Percentiles rank a stretch among this genome's conserved stretches.
phyloP scores from a whole-genome alignment of 1,140 invertebrate species.

The Bombus terrestris region DNA sequence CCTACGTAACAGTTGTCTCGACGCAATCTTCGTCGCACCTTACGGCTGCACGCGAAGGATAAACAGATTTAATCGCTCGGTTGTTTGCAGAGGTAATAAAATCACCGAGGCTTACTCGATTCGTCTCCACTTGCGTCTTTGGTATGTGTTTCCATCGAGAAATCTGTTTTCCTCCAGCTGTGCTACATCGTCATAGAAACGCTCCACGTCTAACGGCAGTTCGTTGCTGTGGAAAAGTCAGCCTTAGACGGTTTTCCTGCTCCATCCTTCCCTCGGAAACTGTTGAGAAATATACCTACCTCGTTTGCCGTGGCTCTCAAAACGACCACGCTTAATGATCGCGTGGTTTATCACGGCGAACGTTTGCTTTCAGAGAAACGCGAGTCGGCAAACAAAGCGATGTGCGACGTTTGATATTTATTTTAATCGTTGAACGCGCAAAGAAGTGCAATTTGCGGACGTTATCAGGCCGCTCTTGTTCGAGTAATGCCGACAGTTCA shows the following conservation, averaged over 20 bases:
- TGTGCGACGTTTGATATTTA: too few relatives aligned
- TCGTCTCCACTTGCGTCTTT: not conserved
- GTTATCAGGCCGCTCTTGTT: too few relatives aligned
- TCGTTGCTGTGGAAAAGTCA: too few relatives aligned
- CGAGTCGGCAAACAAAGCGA: too few relatives aligned
- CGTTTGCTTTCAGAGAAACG: too few relatives aligned
- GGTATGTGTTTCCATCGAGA: not conserved
- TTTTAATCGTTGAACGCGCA: too few relatives aligned
- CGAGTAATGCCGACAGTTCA: too few relatives aligned
- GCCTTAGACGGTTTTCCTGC: too few relatives aligned
- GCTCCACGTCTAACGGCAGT: not conserved
- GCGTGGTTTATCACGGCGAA: not conserved
- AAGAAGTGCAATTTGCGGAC: too few relatives aligned
- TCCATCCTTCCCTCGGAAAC: not conserved
- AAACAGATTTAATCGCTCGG: constrained; percentile 4
- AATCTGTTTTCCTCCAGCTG: not conserved
- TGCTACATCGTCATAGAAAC: not conserved
- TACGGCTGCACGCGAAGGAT: not conserved
- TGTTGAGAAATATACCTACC: not conserved
- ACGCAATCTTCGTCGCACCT: not conserved
- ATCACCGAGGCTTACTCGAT: not conserved
- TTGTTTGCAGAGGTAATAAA: not conserved
- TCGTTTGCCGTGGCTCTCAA: not conserved
- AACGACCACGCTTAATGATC: not conserved
- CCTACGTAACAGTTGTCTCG: not conserved